Evolutionary conservation across 2,113 vertebrate species (phyloP), one percentile per base, ranked within the genome.

Genomic region (Vanacampus margaritifer): DNA sequence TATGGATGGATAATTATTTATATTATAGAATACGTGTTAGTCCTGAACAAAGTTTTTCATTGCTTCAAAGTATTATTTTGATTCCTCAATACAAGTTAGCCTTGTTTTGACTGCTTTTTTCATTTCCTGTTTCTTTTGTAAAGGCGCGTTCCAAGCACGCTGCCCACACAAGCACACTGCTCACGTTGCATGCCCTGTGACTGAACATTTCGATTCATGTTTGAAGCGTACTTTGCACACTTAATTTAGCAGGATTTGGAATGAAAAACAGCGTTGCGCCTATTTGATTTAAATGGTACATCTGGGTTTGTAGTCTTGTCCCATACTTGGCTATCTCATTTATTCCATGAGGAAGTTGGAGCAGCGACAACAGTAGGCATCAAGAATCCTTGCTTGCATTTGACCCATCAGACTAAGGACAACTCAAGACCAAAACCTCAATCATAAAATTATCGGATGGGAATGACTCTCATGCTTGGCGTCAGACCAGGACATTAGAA

Each of bases 131-230:
- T 62, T 50, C 41, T 65, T 72, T 58, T 41, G 62, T 19, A 10
- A 68, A 68, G 61, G 19, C 58, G 41, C 23, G 75, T 74, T 71
- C 71, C 74, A 36, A n/a, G 14, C 51, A 36, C 67, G 39, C 64
- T 71, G 76, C 68, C 70, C 75, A 37, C 50, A 35, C 58, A 36
- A 75, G 74, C 32, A 8, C 59, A 73, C 71, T 13, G 8, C 59
- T 85, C 79, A 84, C 77, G 67, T 85, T 82, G 67, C 60, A 19
- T 67, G 75, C 74, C 69, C 26, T 72, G 79, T 84, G 79, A 82
- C 72, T 45, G 3, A 73, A 26, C 32, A 24, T 63, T 83, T 72
- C 50, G 41, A 58, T 65, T 54, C 71, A 62, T 39, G 26, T 17
- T n/a, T 46, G 26, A 64, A 50, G 66, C 21, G 10, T 28, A 58